phyloP scores from a whole-genome alignment of 2,797 vertebrate species.

The Gadopsis bispinosus region DNA sequence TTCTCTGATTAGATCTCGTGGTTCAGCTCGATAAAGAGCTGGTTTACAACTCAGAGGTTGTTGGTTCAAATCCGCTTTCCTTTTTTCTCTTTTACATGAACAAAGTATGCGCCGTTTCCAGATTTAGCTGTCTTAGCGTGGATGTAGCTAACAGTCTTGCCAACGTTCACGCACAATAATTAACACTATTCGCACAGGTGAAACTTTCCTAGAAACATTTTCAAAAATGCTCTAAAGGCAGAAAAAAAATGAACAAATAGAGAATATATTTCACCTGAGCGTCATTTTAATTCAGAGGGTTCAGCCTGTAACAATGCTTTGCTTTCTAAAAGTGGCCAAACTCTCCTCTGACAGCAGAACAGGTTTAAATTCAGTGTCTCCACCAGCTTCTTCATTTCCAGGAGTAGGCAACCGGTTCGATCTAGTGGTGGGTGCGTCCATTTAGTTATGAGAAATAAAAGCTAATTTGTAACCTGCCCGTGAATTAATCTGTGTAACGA shows the following conservation, averaged over 20 bases:
- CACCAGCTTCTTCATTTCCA: constrained; percentile 28
- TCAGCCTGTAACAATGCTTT: not conserved
- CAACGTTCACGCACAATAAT: too few relatives aligned
- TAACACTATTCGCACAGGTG: not conserved
- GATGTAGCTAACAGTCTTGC: too few relatives aligned
- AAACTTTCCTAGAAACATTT: not conserved
- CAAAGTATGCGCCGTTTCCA: too few relatives aligned
- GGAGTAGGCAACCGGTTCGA: constrained; percentile 10
- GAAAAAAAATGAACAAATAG: not conserved
- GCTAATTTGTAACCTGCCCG: constrained; percentile 42
- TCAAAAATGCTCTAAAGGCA: not conserved
- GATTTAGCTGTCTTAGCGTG: too few relatives aligned
- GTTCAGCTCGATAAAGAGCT: not conserved
- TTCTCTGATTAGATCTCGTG: too few relatives aligned
- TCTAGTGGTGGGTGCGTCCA: not conserved
- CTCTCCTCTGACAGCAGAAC: not conserved
- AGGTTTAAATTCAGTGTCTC: constrained; percentile 8
- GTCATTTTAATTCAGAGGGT: not conserved
- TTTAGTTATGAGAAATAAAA: constrained; percentile 38
- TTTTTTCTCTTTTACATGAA: not conserved
- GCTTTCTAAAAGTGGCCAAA: not conserved
- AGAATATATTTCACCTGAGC: too few relatives aligned
- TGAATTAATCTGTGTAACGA: constrained; percentile 60
- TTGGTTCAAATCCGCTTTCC: not conserved
- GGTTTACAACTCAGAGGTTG: not conserved